These are phyloP conservation scores for Corythaeola cristata DNA, from an alignment of 2,113 vertebrate species.

Conservation along the genomic window DNA sequence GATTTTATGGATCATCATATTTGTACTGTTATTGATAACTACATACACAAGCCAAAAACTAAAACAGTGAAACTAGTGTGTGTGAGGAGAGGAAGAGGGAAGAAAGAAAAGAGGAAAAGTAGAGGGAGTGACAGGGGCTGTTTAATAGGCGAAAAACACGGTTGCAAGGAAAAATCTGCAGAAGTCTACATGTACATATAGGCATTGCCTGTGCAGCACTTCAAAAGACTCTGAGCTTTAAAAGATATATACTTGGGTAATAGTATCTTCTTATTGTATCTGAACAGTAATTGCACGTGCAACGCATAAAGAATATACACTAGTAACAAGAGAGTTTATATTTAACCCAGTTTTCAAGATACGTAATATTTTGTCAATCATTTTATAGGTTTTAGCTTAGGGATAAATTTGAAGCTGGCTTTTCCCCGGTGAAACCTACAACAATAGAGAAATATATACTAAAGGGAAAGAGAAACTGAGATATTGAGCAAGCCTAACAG, in stretches of 20 bases:
- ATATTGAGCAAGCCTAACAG: slow-evolving; percentile 68
- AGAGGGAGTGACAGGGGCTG: background rate
- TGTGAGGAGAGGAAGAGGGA: background rate
- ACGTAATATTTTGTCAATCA: slow-evolving; percentile 75
- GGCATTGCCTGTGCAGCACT: background rate
- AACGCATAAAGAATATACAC: slow-evolving; percentile 19
- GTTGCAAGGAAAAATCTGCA: slow-evolving; percentile 40
- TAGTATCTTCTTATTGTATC: slow-evolving; percentile 19
- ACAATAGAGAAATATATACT: slow-evolving; percentile 64
- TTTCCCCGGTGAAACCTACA: slow-evolving; percentile 67
- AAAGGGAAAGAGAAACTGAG: slow-evolving; percentile 50
- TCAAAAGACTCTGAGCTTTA: slow-evolving; percentile 57
- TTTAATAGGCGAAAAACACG: background rate
- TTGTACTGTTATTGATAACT: background rate
- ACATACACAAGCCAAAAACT: background rate
- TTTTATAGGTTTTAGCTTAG: slow-evolving; percentile 73
- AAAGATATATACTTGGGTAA: slow-evolving; percentile 45
- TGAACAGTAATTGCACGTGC: slow-evolving; percentile 24
- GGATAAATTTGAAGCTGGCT: slow-evolving; percentile 73
- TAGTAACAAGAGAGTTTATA: slow-evolving; percentile 56
- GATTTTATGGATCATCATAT: background rate
- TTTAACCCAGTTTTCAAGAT: slow-evolving; percentile 66
- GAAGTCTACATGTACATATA: background rate
- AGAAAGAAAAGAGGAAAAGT: background rate
- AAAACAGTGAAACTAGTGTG: background rate